These are phyloP conservation scores for Nematostella vectensis DNA, from an alignment of 92 coral and sea anemone genomes.

Conservation along the genomic window DNA sequence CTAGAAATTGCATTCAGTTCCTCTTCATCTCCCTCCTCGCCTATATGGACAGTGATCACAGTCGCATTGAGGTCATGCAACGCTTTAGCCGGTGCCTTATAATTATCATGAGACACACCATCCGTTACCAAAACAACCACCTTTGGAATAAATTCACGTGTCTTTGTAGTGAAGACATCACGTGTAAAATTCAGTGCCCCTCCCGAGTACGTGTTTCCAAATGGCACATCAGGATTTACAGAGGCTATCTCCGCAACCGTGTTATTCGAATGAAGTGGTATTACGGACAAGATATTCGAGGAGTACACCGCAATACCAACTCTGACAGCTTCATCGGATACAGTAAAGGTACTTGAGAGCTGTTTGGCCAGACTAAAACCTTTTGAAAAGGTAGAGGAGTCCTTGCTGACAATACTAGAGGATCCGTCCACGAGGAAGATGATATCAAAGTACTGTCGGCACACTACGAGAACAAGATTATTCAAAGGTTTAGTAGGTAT, in stretches of 20 bases:
- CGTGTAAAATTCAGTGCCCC: constrained; percentile 37
- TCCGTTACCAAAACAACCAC: constrained; percentile 48
- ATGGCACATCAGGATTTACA: constrained; percentile 18
- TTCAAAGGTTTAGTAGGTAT: too few species aligned
- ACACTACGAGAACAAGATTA: not conserved
- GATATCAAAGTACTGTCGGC: constrained; percentile 39
- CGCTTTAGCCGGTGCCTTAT: constrained; percentile 22
- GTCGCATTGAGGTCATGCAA: constrained; percentile 39
- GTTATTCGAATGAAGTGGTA: not conserved
- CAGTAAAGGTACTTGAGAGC: constrained; percentile 35
- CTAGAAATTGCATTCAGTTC: constrained; percentile 42
- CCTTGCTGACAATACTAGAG: constrained; percentile 40
- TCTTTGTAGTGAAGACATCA: constrained; percentile 24
- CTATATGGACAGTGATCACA: constrained; percentile 28
- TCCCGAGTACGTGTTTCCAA: constrained; percentile 34
- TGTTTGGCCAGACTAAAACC: constrained; percentile 43
- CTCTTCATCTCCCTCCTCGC: constrained; percentile 9
- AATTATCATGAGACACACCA: constrained; percentile 27
- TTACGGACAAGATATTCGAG: not conserved
- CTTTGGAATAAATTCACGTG: constrained; percentile 37
- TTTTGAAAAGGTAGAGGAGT: constrained; percentile 49
- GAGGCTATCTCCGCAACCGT: not conserved
- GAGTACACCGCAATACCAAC: constrained; percentile 44
- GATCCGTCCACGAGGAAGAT: constrained; percentile 77
- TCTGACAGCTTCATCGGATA: constrained; percentile 45